Base-by-base conservation (phyloP, 2,888 invertebrate genomes). In the Acleris sparsana region DNA sequence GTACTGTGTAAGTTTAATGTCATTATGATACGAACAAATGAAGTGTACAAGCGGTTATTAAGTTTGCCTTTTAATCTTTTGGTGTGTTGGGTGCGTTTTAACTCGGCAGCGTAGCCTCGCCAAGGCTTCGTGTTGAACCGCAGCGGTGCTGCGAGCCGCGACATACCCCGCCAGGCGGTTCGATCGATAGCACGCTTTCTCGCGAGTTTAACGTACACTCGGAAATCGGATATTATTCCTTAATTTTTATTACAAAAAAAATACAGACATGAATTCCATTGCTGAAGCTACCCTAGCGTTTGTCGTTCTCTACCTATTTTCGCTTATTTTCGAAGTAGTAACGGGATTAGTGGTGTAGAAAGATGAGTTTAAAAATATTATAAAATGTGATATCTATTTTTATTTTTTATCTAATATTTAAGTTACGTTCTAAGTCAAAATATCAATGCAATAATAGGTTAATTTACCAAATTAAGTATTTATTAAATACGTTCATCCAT, bases 221-320 rank as follows among this genome's bases (percentile, higher is more conserved):
- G 43, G 63, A 20, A 68, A 70, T 67, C 73, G 71, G 66, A 74
- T 71, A 66, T 56, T 71, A 73, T 73, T 80, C 77, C 77, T 11
- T 70, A 70, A 67, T 55, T 73, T 75, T 71, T 74, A 72, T 70
- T 69, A 65, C n/a, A 60, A 73, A 73, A 78, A 52, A 55, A 44
- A 51, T 70, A 78, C 75, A 74, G 86, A 85, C 87, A 92, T 92
- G 92, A 86, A 92, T 81, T 86, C 92, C 66, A 85, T 92, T 71
- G 92, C 92, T 71, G 92, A 92, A 82, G 92, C 87, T 65, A 92
- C 92, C 64, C 75, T 92, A 70, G 92, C 92, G 71, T 90, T 92
- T 71, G 76, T 87, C 55, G 89, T 92, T 69, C 83, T 92, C 9
- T 92, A 92, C 72, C 78, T 92, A 55, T 92, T 92, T 76, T 92